These are phyloP conservation scores for Vidua macroura DNA, from an alignment of 2,113 vertebrate species.

Conservation along the genomic window DNA sequence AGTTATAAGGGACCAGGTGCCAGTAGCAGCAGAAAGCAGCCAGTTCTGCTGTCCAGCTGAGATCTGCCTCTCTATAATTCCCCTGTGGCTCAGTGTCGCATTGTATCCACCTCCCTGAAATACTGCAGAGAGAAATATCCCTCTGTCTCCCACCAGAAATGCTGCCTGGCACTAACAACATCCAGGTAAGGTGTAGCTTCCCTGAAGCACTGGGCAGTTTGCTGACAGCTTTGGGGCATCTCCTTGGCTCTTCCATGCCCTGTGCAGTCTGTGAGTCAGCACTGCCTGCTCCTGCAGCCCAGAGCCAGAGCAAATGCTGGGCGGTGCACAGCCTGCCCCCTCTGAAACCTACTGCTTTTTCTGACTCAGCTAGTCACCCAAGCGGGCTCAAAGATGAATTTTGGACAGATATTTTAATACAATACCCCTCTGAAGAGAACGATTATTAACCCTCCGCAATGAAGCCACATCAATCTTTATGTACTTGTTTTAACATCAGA, in stretches of 20 bases:
- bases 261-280: neutral
- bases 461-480: neutral
- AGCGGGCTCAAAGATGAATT: conserved; percentile 8
- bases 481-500: conserved; percentile 2
- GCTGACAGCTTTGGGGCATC: neutral
- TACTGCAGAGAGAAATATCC: neutral
- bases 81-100: fast-evolving
- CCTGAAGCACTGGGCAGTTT: fast-evolving
- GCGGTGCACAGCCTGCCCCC: neutral
- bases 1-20: neutral
- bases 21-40: neutral
- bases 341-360: neutral
- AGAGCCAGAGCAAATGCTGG: neutral
- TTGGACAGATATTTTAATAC: conserved; percentile 20
- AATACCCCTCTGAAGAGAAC: conserved; percentile 4
- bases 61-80: neutral
- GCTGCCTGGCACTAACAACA: neutral
- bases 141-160: neutral
- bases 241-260: neutral
- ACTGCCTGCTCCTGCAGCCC: neutral
- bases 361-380: neutral
- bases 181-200: neutral
- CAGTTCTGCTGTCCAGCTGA: neutral
- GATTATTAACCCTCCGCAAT: conserved; percentile 17
- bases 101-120: neutral